A percentile compares a stretch with the other conserved stretches of the same genome.
phyloP scores from a whole-genome alignment of 2,113 vertebrate genomes.

The Callithrix jacchus region DNA sequence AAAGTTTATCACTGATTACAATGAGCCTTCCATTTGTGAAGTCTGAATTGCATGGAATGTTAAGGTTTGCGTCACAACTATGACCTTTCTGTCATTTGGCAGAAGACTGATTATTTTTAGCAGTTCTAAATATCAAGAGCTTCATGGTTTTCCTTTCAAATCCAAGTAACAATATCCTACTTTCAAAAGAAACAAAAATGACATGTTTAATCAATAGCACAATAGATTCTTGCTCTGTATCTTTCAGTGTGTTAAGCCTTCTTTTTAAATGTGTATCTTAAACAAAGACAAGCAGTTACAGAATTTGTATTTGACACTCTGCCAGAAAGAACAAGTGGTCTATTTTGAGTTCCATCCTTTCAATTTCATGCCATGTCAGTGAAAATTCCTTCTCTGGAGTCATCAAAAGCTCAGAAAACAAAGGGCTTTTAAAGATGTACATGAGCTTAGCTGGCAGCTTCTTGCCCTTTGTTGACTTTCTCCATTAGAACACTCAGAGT shows the following conservation, averaged over 20 bases:
- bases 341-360: not conserved
- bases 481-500: not conserved
- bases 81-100: slow-evolving; percentile 64
- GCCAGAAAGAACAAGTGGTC: not conserved
- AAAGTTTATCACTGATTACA: not conserved
- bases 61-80: slow-evolving; percentile 51
- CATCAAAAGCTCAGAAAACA: not conserved
- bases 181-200: not conserved
- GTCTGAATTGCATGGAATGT: slow-evolving; percentile 45
- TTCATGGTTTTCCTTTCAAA: slow-evolving; percentile 46
- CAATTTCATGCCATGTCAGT: not conserved
- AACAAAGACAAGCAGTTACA: not conserved
- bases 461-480: not conserved
- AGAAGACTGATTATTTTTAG: slow-evolving; percentile 61
- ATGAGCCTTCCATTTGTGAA: slow-evolving; percentile 18
- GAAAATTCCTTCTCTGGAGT: slow-evolving; percentile 23
- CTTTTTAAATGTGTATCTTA: not conserved
- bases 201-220: not conserved
- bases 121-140: slow-evolving; percentile 60
- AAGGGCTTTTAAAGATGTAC: not conserved
- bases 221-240: not conserved
- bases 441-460: not conserved
- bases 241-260: not conserved
- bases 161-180: not conserved
- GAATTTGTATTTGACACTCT: not conserved